Evolutionary conservation across 2,113 vertebrate species (phyloP), one percentile per base, ranked within the genome.

Genomic region (Oncorhynchus masou): DNA sequence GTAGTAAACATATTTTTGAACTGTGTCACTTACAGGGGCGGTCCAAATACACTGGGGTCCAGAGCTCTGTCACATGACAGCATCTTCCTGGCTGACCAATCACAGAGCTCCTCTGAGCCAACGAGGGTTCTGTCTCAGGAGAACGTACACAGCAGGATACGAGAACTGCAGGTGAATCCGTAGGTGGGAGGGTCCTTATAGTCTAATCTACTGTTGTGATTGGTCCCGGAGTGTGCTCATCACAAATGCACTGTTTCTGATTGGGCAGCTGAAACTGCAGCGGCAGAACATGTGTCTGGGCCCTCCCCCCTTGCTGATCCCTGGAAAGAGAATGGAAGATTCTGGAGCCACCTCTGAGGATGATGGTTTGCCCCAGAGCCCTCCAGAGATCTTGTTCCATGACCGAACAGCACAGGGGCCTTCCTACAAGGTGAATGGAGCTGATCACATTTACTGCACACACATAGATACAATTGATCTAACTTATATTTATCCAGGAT

Each of bases 31-130:
- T 45, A 24, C 88, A 97, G 96, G 86, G 89, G 87, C 15, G 89
- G 91, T 0, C 91, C 88, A 82, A 84, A 86, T 3, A 20, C 91
- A 0, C 84, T 95, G 84, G 94, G 93, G 73, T 94, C 88, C 86
- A 93, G 96, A 81, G 95, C 96, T 71, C 88, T 97, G 83, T 97
- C 96, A 5, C 96, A 97, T 2, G 96, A 97, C 60, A 97, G 96
- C 83, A 95, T 97, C 90, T 97, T 97, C 90, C 90, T 95, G 83
- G 89, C 94, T 25, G 95, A 96, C 74, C 84, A 91, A 22, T 87
- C 85, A 29, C 94, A 92, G 84, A 92, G 93, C 54, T 84, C 94
- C 54, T 20, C 85, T 70, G 91, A 92, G 70, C 93, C 94, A 5
- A 87, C 93, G 3, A 90, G 95, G 71, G 94, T 96, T 19, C 94